A percentile compares a stretch with the other conserved stretches of the same genome.
These are phyloP conservation scores for Pyrgus malvae DNA, from an alignment of 2,888 invertebrate genomes.

Conservation along the genomic window DNA sequence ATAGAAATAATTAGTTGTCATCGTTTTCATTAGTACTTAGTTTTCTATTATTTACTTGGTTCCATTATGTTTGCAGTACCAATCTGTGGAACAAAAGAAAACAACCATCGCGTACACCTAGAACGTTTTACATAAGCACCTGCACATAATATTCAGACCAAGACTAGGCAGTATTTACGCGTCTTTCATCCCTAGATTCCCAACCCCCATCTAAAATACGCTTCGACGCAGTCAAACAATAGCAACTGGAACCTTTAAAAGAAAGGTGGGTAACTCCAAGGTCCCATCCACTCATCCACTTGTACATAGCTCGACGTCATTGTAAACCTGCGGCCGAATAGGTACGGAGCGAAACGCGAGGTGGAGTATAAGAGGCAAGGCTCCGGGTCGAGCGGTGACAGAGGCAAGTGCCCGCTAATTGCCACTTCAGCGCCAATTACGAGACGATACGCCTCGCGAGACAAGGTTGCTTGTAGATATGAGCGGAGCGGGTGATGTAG, in stretches of 20 bases:
- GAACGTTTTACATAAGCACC: no score
- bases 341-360: conserved; percentile 23
- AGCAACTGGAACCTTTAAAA: conserved; percentile 3
- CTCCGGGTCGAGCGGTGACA: conserved; percentile 53
- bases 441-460: conserved; percentile 49
- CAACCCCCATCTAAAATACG: no score
- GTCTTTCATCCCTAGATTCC: no score
- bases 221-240: not conserved
- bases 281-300: conserved; percentile 22
- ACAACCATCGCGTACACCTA: no score
- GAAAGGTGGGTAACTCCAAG: conserved; percentile 16
- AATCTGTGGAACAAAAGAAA: no score
- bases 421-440: conserved; percentile 75
- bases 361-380: conserved; percentile 45
- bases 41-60: no score
- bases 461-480: conserved; percentile 21
- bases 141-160: no score
- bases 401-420: conserved; percentile 68
- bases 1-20: no score
- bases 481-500: not conserved
- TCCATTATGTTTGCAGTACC: no score
- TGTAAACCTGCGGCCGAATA: conserved; percentile 25
- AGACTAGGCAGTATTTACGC: no score
- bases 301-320: conserved; percentile 20
- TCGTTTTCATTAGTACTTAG: no score